Percentiles rank a stretch among this genome's conserved stretches.
Conservation (phyloP, 2,888 invertebrate genomes). For the Lochmaea crataegi region DNA sequence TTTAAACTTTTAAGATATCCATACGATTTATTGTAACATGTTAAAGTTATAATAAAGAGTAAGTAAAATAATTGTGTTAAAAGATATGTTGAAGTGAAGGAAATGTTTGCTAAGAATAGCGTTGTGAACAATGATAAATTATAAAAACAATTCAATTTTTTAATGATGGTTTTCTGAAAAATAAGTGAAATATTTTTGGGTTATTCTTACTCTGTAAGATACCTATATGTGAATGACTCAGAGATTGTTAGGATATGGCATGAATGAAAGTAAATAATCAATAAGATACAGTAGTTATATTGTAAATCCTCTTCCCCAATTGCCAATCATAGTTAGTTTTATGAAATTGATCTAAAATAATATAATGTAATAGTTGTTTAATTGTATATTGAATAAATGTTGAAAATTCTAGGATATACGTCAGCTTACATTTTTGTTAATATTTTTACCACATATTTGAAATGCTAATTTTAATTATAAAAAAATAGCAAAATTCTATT, state of each 20-base stretch:
- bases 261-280: constrained; percentile 30
- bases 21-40: too few species aligned
- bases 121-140: not conserved
- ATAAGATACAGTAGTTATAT: constrained; percentile 21
- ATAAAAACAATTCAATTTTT: not conserved
- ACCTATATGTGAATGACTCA: constrained; percentile 11
- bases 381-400: constrained; percentile 34
- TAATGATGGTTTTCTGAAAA: not conserved
- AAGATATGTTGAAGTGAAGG: not conserved
- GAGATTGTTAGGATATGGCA: constrained; percentile 28
- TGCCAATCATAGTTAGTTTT: constrained; percentile 39
- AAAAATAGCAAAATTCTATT: too few species aligned
- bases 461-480: constrained; percentile 4
- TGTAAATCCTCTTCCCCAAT: constrained; percentile 27
- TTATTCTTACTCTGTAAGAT: constrained; percentile 3
- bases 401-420: constrained; percentile 27
- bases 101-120: too few species aligned
- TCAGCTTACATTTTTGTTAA: constrained; percentile 22
- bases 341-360: constrained; percentile 28
- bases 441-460: constrained; percentile 42
- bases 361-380: constrained; percentile 35
- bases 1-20: too few species aligned
- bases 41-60: too few species aligned
- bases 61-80: too few species aligned
- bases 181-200: constrained; percentile 1